Percentiles rank a stretch among this genome's conserved stretches.
Conservation (phyloP, 1,140 invertebrate genomes). For the Halyomorpha halys region DNA sequence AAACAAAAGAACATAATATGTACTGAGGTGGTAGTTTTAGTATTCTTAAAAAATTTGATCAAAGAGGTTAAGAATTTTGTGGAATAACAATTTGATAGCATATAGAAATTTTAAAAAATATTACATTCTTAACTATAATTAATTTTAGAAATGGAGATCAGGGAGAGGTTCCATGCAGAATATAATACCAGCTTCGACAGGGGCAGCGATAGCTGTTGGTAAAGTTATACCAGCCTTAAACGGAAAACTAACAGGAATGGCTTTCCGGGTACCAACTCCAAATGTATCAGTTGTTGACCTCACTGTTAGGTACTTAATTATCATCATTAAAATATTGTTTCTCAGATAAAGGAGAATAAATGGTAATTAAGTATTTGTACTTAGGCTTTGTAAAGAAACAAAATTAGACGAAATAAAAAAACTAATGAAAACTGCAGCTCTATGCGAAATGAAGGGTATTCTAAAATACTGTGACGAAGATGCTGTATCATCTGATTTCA, state of each 20-base stretch:
- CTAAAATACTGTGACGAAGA: constrained; percentile 61
- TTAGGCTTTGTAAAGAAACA: constrained; percentile 35
- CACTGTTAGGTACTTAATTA: constrained; percentile 40
- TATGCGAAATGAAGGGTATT: constrained; percentile 47
- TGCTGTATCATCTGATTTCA: constrained; percentile 57
- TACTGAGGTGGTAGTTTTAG: too few species aligned
- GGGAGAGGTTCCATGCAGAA: constrained; percentile 92
- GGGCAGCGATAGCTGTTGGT: constrained; percentile 95
- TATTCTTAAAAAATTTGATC: too few species aligned
- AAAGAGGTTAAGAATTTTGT: too few species aligned
- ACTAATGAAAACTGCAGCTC: constrained; percentile 48
- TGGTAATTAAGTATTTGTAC: neutral
- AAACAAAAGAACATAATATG: too few species aligned
- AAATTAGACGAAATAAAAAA: constrained; percentile 55
- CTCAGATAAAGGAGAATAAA: too few species aligned
- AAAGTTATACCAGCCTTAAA: constrained; percentile 92
- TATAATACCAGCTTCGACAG: constrained; percentile 95
- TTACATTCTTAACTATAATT: too few species aligned
- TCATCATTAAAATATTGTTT: too few species aligned
- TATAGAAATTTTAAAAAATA: too few species aligned
- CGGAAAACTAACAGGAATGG: constrained; percentile 94
- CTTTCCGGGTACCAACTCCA: constrained; percentile 91
- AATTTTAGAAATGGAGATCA: constrained; percentile 73
- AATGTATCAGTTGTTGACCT: constrained; percentile 98
- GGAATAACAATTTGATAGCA: too few species aligned